These are phyloP conservation scores for Diplogasteroides magnus DNA, from an alignment of 1,140 invertebrate species.

Conservation along the genomic window DNA sequence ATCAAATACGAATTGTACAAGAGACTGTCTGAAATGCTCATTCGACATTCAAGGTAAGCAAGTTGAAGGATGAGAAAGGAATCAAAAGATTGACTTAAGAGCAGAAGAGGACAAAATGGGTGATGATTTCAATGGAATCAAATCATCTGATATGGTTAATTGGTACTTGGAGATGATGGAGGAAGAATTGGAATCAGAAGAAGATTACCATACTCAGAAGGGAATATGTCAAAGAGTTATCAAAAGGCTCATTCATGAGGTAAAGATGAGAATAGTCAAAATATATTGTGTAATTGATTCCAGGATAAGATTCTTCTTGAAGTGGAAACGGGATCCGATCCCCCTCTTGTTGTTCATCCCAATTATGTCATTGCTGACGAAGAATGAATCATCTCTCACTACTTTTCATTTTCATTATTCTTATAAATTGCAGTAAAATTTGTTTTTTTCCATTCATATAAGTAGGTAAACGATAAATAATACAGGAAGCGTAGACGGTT, in stretches of 20 bases:
- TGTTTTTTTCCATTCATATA: too few relatives aligned
- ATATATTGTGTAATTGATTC: neutral
- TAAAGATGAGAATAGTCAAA: conserved; percentile 64
- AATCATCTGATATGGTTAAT: neutral
- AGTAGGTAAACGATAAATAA: too few relatives aligned
- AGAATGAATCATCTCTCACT: conserved; percentile 6
- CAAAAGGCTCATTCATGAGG: conserved; percentile 75
- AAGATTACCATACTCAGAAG: conserved; percentile 82
- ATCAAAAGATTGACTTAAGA: neutral
- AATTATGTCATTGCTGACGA: conserved; percentile 76
- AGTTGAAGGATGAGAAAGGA: neutral
- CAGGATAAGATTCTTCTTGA: conserved; percentile 60
- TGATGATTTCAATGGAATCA: neutral
- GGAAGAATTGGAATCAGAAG: conserved; percentile 80
- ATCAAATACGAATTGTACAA: conserved; percentile 93
- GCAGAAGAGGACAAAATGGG: neutral
- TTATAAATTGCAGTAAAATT: too few relatives aligned
- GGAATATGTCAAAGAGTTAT: conserved; percentile 88
- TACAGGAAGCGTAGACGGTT: too few relatives aligned
- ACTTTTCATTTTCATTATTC: conserved; percentile 6
- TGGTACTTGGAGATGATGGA: conserved; percentile 79
- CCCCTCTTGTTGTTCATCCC: conserved; percentile 81
- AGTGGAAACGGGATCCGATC: conserved; percentile 59
- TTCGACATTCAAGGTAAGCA: conserved; percentile 63
- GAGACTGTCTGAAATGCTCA: conserved; percentile 80